Evolutionary conservation across 2,113 vertebrate species (phyloP).

Genomic region (Raphicerus campestris): DNA sequence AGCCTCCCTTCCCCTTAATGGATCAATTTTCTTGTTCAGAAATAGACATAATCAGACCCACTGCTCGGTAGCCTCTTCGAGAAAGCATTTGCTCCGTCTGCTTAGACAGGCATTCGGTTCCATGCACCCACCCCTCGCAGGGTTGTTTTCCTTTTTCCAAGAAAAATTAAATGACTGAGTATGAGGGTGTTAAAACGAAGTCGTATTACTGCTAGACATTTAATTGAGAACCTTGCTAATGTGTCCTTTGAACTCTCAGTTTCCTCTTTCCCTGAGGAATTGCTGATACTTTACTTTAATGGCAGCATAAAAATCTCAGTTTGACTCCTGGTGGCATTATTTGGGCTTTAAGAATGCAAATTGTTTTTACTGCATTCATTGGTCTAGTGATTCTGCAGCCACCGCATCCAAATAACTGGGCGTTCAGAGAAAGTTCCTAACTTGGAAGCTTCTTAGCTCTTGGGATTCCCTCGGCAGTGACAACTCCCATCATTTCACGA

Average conservation of each 20-base stretch:
- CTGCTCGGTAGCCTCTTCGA: conserved; percentile 58
- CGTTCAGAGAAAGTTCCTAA: conserved; percentile 34
- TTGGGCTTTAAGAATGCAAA: conserved; percentile 66
- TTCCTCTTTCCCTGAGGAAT: conserved; percentile 62
- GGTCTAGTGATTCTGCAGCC: conserved; percentile 63
- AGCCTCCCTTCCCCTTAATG: conserved; percentile 61
- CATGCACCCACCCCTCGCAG: background rate
- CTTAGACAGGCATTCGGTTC: conserved; percentile 53
- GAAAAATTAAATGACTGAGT: conserved; percentile 73
- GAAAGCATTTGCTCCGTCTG: conserved; percentile 55
- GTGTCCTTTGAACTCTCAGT: conserved; percentile 73
- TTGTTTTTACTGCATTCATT: conserved; percentile 59
- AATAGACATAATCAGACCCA: conserved; percentile 70
- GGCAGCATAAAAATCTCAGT: conserved; percentile 72
- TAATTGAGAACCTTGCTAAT: conserved; percentile 76
- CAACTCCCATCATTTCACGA: background rate
- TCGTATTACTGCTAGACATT: conserved; percentile 58
- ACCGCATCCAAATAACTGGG: conserved; percentile 20
- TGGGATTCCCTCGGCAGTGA: background rate
- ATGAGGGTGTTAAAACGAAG: conserved; percentile 63
- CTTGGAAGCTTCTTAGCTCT: conserved; percentile 28
- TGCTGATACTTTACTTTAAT: conserved; percentile 67
- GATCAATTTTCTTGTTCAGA: conserved; percentile 73
- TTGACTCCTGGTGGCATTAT: conserved; percentile 52
- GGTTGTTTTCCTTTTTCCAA: conserved; percentile 54